Base-by-base conservation (phyloP, 2,797 vertebrate genomes). In the Otolemur crassicaudatus region DNA sequence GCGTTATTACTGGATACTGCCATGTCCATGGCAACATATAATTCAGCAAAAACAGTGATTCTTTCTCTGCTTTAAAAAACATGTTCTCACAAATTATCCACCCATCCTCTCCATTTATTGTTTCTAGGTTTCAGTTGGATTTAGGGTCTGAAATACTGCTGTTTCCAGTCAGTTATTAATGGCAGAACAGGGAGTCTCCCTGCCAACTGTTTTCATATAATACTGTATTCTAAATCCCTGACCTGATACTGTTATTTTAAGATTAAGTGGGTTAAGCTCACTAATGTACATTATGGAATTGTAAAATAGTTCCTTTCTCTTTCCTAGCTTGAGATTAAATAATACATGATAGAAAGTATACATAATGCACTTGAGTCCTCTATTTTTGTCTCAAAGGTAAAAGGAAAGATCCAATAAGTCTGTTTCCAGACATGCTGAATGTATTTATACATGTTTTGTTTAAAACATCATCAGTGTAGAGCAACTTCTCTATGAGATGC, bases 161-260 rank as follows among this genome's bases (percentile, higher is more conserved):
- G 70, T 94, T 97, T 97, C 70, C 70, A 96, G 92, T 96, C 88
- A 94, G 95, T 96, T 96, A 95, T 91, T 97, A 96, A 91, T 96
- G 94, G 90, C 91, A 97, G 83, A 93, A 96, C 77, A 93, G 85
- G 75, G 86, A 96, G 79, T 93, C 37, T 94, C 82, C 81, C 73
- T 92, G 56, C 96, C 95, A 96, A 92, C 84, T 95, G 82, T 96
- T 97, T 97, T 94, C 85, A 96, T 73, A 87, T 95, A 97, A 97
- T 96, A 87, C 93, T 96, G 89, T 97, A 96, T 91, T 93, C 95
- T 95, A 97, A 97, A 97, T 97, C 96, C 92, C 94, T 97, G 87
- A 96, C 96, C 81, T 95, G 96, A 95, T 96, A 97, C 40, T 96
- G 91, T 97, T 97, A 97, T 97, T 98, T 97, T 95, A 96, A 97